These are phyloP conservation scores for Belonocnema kinseyi DNA, from an alignment of 1,140 invertebrate species.

Conservation along the genomic window DNA sequence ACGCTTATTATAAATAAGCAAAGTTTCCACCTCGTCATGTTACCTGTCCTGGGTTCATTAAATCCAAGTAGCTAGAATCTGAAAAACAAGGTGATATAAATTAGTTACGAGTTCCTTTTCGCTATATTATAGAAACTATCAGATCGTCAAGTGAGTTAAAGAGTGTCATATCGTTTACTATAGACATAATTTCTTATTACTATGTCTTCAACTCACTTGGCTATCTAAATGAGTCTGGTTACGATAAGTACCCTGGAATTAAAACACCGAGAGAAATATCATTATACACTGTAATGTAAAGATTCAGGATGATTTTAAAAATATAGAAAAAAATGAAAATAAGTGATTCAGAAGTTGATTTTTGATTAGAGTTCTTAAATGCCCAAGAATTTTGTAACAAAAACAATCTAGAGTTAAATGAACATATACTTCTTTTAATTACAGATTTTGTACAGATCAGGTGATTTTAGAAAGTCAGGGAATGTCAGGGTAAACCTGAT, in stretches of 20 bases:
- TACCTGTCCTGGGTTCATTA: slow-evolving; percentile 22
- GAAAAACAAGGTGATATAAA: slow-evolving; percentile 23
- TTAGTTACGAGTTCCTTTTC: slow-evolving; percentile 18
- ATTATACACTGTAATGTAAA: background rate
- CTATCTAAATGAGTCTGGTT: slow-evolving; percentile 57
- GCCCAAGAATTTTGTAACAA: no score
- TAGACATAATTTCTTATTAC: slow-evolving; percentile 51
- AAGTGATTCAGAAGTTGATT: no score
- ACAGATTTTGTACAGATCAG: no score
- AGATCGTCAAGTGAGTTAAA: slow-evolving; percentile 5
- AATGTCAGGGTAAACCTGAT: no score
- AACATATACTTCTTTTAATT: no score
- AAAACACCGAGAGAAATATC: background rate
- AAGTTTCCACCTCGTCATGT: background rate
- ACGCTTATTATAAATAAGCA: slow-evolving; percentile 3
- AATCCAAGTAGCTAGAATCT: slow-evolving; percentile 23
- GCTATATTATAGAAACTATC: slow-evolving; percentile 9
- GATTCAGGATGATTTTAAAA: background rate
- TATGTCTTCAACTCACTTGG: slow-evolving; percentile 52
- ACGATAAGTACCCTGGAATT: slow-evolving; percentile 48
- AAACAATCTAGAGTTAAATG: no score
- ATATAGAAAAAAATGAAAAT: no score
- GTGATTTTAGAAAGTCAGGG: no score
- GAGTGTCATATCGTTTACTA: slow-evolving; percentile 31
- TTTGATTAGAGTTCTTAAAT: no score